Percentiles rank a stretch among this genome's conserved stretches.
phyloP scores from a whole-genome alignment of 2,888 invertebrate genomes.

The Nomada fucata region DNA sequence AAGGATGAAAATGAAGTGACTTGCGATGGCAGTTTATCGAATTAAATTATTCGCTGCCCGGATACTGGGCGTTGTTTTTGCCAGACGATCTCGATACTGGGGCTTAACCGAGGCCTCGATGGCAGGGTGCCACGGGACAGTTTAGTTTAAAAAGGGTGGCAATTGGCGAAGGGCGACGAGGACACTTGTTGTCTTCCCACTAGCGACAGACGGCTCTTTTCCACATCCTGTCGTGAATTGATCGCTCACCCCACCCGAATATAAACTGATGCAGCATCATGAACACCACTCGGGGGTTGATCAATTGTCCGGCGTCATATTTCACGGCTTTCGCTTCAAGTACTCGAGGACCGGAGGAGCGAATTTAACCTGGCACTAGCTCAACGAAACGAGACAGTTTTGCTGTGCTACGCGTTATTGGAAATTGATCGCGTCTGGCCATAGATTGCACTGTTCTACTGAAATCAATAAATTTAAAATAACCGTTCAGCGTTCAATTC shows the following conservation, averaged over 20 bases:
- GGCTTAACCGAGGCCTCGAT: background rate
- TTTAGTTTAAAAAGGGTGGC: slow-evolving; percentile 46
- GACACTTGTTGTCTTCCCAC: slow-evolving; percentile 68
- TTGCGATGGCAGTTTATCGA: no score
- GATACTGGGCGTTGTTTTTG: slow-evolving; percentile 23
- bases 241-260: slow-evolving; percentile 24
- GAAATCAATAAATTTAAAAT: no score
- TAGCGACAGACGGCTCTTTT: slow-evolving; percentile 67
- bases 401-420: background rate
- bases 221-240: slow-evolving; percentile 57
- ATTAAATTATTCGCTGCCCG: background rate
- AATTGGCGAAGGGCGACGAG: slow-evolving; percentile 53
- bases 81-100: slow-evolving; percentile 19
- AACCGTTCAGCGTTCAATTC: no score
- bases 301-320: slow-evolving; percentile 44
- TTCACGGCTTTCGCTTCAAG: slow-evolving; percentile 36
- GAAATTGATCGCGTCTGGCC: background rate
- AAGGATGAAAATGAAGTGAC: no score
- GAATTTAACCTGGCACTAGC: background rate
- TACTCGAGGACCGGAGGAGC: background rate
- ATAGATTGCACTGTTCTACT: no score
- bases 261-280: slow-evolving; percentile 39
- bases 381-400: slow-evolving; percentile 6
- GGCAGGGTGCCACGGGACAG: slow-evolving; percentile 9
- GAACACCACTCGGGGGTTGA: slow-evolving; percentile 34